These are phyloP conservation scores for Cladopsammia gracilis DNA, from an alignment of 64 coral and sea anemone species.

Conservation along the genomic window DNA sequence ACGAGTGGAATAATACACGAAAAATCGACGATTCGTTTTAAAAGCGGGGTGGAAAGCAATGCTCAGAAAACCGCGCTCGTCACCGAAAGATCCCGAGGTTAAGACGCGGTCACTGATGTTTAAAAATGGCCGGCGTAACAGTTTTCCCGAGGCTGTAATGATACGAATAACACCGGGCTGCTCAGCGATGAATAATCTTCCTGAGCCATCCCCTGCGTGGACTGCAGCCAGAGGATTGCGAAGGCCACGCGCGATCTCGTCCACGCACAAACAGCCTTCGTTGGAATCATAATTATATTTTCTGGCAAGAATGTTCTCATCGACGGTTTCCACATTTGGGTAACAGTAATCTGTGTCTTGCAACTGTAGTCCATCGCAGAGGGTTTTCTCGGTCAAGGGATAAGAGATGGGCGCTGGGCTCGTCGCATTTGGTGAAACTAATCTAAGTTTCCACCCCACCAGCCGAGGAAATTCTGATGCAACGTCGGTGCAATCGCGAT, in stretches of 20 bases:
- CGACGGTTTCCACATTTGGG: slow-evolving; percentile 82
- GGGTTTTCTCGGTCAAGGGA: slow-evolving; percentile 13
- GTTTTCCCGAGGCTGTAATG: slow-evolving; percentile 67
- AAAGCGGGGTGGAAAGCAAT: slow-evolving; percentile 91
- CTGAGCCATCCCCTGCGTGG: slow-evolving; percentile 83
- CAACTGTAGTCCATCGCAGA: slow-evolving; percentile 64
- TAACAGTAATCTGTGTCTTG: slow-evolving; percentile 85
- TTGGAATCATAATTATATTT: slow-evolving; percentile 79
- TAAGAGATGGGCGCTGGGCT: background rate
- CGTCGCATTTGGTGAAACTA: background rate
- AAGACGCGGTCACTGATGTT: slow-evolving; percentile 83
- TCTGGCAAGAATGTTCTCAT: slow-evolving; percentile 40
- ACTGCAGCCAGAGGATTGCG: slow-evolving; percentile 89
- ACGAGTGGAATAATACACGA: slow-evolving; percentile 91
- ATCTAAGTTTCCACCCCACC: slow-evolving; percentile 42
- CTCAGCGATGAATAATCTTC: slow-evolving; percentile 91
- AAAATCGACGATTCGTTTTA: slow-evolving; percentile 77
- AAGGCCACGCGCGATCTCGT: slow-evolving; percentile 60
- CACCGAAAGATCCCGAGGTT: slow-evolving; percentile 57
- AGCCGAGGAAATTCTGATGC: slow-evolving; percentile 49
- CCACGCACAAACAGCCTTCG: slow-evolving; percentile 78
- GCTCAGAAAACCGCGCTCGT: slow-evolving; percentile 88
- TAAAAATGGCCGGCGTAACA: slow-evolving; percentile 84
- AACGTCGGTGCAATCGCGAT: slow-evolving; percentile 34
- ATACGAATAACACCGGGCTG: slow-evolving; percentile 82